A percentile compares a stretch with the other conserved stretches of the same genome.
Conservation (phyloP, 1,140 invertebrate species). For the Bombus confusus region DNA sequence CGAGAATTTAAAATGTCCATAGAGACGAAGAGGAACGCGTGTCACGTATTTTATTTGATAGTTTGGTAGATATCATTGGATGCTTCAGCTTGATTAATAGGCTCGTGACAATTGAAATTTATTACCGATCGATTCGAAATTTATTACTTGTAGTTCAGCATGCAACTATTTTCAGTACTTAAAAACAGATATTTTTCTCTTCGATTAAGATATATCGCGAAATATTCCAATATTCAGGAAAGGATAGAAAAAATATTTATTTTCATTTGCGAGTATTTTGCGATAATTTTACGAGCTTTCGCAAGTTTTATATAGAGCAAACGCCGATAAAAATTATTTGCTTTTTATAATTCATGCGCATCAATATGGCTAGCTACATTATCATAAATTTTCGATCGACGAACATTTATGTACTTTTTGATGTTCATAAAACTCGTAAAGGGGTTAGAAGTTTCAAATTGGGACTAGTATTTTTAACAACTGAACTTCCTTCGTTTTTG, state of each 20-base stretch:
- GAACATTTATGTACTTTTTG: neutral
- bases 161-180: neutral
- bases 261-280: neutral
- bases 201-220: neutral
- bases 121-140: neutral
- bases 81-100: neutral
- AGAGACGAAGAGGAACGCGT: neutral
- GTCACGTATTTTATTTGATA: neutral
- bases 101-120: neutral
- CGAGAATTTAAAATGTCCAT: neutral
- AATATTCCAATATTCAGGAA: neutral
- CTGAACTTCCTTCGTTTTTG: neutral
- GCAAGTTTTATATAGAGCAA: neutral
- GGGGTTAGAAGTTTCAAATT: neutral
- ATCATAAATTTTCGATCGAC: neutral
- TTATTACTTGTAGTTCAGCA: neutral
- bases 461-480: neutral
- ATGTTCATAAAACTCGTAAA: neutral
- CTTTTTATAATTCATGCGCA: neutral
- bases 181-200: neutral
- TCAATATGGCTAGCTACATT: neutral
- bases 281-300: neutral
- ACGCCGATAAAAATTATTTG: neutral
- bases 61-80: neutral
- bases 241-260: neutral